Evolutionary conservation across 2,797 vertebrate genomes (phyloP).

Genomic region (Xerus rutilus): DNA sequence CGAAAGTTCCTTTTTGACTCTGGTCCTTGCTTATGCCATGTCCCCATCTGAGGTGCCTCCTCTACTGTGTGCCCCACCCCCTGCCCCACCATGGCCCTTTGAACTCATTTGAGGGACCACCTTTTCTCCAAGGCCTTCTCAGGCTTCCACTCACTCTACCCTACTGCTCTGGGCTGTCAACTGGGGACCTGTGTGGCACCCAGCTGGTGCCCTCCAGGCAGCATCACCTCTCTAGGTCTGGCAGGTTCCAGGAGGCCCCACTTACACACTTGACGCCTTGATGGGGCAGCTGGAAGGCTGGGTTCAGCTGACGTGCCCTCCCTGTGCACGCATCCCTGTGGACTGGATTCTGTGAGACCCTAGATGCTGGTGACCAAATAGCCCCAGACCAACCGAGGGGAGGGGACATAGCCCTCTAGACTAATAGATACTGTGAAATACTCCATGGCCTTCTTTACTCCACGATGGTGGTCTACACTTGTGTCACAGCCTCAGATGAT

Average conservation of each 20-base stretch:
- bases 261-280: not conserved
- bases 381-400: not conserved
- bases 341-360: not conserved
- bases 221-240: not conserved
- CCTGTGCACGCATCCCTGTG: not conserved
- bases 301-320: not conserved
- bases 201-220: too few species aligned
- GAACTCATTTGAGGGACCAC: not conserved
- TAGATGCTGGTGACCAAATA: not conserved
- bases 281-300: not conserved
- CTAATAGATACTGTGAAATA: not conserved
- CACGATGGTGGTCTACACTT: not conserved
- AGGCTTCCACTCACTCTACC: not conserved
- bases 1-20: not conserved
- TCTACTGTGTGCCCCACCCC: not conserved
- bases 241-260: not conserved
- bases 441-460: not conserved
- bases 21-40: not conserved
- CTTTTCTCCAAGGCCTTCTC: not conserved
- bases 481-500: not conserved
- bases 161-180: not conserved
- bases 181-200: not conserved
- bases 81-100: too few species aligned
- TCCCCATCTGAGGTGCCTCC: not conserved
- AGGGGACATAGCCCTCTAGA: not conserved